Evolutionary conservation across 2,113 vertebrate genomes (phyloP).

Genomic region (Zingel zingel): DNA sequence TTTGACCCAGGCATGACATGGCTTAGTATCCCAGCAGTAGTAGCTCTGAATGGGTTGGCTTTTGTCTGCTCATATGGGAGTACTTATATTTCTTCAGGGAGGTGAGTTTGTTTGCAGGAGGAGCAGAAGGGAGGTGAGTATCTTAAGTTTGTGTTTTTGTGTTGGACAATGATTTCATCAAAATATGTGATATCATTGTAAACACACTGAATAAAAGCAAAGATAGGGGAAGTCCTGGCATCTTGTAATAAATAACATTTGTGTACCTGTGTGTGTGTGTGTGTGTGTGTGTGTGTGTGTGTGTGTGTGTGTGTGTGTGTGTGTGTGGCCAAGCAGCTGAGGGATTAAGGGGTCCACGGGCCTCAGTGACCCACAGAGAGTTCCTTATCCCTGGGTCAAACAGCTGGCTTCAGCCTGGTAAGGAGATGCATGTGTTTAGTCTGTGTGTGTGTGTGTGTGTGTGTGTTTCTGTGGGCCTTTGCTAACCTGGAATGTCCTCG

Average conservation of each 20-base stretch:
- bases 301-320: constrained; percentile 23
- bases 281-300: not conserved
- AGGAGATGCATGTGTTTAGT: constrained; percentile 12
- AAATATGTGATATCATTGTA: not conserved
- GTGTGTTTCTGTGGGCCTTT: not conserved
- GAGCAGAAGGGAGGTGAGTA: not conserved
- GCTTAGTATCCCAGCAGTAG: not conserved
- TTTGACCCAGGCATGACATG: constrained; percentile 23
- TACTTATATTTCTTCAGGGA: constrained; percentile 23
- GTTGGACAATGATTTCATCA: no score
- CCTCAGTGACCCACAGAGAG: constrained; percentile 50
- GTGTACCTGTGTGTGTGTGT: constrained; percentile 34
- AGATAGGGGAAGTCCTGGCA: not conserved
- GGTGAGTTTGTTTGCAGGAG: not conserved
- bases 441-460: not conserved
- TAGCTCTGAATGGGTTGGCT: not conserved
- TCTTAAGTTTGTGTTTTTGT: not conserved
- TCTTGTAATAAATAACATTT: constrained; percentile 3
- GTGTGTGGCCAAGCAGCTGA: constrained; percentile 56
- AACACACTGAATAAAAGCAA: not conserved
- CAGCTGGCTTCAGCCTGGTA: constrained; percentile 62
- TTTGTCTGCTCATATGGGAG: constrained; percentile 19
- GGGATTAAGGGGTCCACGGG: constrained; percentile 57
- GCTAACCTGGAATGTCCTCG: constrained; percentile 13
- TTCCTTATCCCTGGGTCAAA: constrained; percentile 51